A percentile compares a stretch with the other conserved stretches of the same genome.
Evolutionary conservation across 2,113 vertebrate species (phyloP).

Genomic region (Pteropus alecto): DNA sequence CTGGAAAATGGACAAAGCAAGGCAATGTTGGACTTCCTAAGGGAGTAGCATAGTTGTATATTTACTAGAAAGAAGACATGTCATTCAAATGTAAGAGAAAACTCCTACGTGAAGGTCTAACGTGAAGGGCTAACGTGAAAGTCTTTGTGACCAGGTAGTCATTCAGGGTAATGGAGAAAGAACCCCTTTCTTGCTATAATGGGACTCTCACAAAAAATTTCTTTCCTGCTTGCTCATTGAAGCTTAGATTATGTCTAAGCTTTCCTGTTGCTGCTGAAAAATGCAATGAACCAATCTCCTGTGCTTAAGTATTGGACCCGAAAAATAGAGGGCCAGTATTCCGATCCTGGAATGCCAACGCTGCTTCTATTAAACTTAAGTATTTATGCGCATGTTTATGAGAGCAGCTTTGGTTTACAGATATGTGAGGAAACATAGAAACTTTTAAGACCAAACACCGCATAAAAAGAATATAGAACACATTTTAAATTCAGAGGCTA

Average conservation of each 20-base stretch:
- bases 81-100: neutral
- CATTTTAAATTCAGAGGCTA: neutral
- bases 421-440: neutral
- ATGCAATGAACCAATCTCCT: neutral
- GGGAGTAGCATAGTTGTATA: neutral
- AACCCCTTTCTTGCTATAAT: neutral
- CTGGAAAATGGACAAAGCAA: neutral
- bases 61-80: neutral
- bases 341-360: neutral
- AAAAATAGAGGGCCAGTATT: neutral
- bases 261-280: neutral
- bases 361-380: neutral
- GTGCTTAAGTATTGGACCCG: neutral
- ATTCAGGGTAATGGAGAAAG: neutral
- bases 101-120: neutral
- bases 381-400: neutral
- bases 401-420: neutral
- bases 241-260: neutral
- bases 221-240: neutral
- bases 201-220: neutral
- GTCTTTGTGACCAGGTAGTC: neutral
- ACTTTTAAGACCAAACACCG: neutral
- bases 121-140: neutral
- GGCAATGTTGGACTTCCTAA: neutral
- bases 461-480: neutral